Percentiles rank a stretch among this genome's conserved stretches.
Evolutionary conservation across 2,888 invertebrate species (phyloP).

Genomic region (Dilophus febrilis): DNA sequence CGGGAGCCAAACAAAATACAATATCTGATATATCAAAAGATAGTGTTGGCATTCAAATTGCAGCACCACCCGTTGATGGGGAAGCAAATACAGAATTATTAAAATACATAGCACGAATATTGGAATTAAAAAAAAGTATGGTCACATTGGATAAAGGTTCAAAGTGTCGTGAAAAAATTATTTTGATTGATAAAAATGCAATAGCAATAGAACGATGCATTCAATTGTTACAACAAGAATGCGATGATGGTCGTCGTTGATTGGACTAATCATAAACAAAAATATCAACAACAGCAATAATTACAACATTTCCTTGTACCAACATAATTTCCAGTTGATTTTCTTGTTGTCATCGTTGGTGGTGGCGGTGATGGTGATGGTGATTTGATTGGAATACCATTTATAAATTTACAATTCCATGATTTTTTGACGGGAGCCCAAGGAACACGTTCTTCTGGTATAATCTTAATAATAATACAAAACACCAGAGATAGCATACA

Average conservation of each 20-base stretch:
- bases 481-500: conserved; percentile 2
- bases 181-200: conserved; percentile 31
- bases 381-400: not conserved
- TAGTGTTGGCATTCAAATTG: conserved; percentile 56
- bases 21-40: conserved; percentile 46
- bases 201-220: conserved; percentile 30
- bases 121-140: conserved; percentile 52
- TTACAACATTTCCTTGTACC: not conserved
- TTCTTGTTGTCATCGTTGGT: no score
- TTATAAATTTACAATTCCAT: conserved; percentile 17
- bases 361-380: no score
- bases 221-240: conserved; percentile 28
- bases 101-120: conserved; percentile 48
- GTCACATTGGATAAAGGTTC: conserved; percentile 45
- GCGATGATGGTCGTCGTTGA: no score
- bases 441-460: conserved; percentile 27
- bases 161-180: conserved; percentile 38
- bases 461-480: conserved; percentile 14
- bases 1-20: conserved; percentile 53
- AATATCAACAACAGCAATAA: no score
- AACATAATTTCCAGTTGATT: conserved; percentile 1
- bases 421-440: conserved; percentile 24
- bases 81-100: conserved; percentile 63
- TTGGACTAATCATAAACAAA: no score
- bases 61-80: conserved; percentile 65